phyloP scores from a whole-genome alignment of 2,797 vertebrate species.

The Varecia variegata region DNA sequence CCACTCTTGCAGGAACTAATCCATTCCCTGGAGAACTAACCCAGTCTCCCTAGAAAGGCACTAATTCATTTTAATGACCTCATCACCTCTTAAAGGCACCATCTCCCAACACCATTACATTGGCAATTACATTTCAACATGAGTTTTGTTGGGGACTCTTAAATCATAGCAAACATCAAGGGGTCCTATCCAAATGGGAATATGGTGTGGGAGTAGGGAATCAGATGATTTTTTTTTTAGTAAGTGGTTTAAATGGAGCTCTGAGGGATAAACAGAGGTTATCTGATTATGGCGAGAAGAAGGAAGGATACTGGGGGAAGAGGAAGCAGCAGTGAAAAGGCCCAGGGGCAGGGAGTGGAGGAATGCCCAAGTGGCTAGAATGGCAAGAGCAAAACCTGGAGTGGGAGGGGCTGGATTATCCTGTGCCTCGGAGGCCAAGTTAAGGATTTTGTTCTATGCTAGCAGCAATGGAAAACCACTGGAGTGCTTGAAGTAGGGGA shows the following conservation, averaged over 20 bases:
- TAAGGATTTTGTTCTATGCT: background rate
- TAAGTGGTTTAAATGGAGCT: background rate
- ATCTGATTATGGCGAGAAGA: background rate
- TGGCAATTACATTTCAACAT: background rate
- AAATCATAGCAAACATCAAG: background rate
- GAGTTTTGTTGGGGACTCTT: background rate
- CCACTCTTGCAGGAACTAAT: background rate
- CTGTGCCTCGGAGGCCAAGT: background rate
- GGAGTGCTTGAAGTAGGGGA: background rate
- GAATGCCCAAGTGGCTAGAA: background rate
- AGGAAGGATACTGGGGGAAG: background rate
- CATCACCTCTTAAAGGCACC: background rate
- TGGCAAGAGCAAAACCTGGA: background rate
- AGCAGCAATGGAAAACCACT: background rate
- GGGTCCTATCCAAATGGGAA: background rate
- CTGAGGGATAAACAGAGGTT: background rate
- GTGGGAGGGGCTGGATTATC: background rate
- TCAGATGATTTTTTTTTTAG: background rate
- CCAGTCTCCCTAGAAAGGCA: background rate
- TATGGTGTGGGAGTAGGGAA: background rate
- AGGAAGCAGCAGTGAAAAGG: background rate
- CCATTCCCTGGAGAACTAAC: background rate
- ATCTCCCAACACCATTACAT: background rate
- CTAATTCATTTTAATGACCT: background rate
- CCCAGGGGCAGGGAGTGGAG: background rate